Percentiles rank a stretch among this genome's conserved stretches.
phyloP scores from a whole-genome alignment of 2,888 invertebrate genomes.

The Calameuta idolon region DNA sequence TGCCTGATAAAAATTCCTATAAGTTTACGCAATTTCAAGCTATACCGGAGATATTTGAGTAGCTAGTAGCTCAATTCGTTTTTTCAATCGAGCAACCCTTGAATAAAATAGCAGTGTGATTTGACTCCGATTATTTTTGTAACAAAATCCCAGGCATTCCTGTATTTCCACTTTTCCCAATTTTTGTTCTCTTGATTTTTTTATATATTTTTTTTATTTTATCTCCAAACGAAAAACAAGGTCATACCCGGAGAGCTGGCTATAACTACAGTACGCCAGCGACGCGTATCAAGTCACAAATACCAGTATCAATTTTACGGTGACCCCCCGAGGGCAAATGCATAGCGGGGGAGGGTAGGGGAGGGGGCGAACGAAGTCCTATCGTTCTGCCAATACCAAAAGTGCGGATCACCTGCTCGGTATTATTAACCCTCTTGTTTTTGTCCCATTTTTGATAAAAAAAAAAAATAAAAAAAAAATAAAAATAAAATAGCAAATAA shows the following conservation, averaged over 20 bases:
- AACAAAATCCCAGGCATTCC: neutral
- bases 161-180: neutral
- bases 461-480: neutral
- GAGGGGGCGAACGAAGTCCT: neutral
- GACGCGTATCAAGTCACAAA: neutral
- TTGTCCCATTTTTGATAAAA: neutral
- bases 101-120: neutral
- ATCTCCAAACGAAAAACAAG: neutral
- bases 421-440: neutral
- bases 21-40: neutral
- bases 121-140: neutral
- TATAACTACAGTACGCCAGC: neutral
- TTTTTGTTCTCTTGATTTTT: neutral
- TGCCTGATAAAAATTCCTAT: neutral
- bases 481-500: neutral
- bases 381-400: neutral
- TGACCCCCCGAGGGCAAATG: neutral
- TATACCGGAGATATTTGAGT: neutral
- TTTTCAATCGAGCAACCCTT: neutral
- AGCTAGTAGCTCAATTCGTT: neutral
- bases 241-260: neutral
- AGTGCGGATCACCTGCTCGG: neutral
- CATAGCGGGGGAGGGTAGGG: neutral
- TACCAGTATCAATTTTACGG: neutral
- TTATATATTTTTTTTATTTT: neutral